These are phyloP conservation scores for Erebia ligea DNA, from an alignment of 2,888 invertebrate genomes.

Conservation along the genomic window DNA sequence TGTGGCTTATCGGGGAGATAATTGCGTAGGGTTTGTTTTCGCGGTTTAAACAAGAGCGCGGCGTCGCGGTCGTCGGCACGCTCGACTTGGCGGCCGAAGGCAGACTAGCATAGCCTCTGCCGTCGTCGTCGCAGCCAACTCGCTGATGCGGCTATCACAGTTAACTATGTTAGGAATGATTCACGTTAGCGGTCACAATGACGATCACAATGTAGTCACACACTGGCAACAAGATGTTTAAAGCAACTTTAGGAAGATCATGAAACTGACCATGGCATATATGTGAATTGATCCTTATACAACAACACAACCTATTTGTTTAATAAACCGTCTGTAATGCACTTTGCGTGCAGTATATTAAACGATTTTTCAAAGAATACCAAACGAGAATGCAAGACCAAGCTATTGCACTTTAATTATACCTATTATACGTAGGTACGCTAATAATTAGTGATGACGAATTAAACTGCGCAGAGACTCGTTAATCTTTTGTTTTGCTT, in stretches of 20 bases:
- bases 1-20: conserved; percentile 77
- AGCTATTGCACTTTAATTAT: conserved; percentile 32
- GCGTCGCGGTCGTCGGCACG: conserved; percentile 50
- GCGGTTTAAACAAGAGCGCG: conserved; percentile 51
- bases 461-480: conserved; percentile 30
- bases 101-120: conserved; percentile 61
- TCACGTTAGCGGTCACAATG: conserved; percentile 14
- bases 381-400: conserved; percentile 29
- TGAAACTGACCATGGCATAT: not conserved
- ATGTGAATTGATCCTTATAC: not conserved
- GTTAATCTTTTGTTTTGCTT: conserved; percentile 21
- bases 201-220: conserved; percentile 2
- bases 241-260: not conserved
- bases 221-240: not conserved
- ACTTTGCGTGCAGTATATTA: conserved; percentile 24
- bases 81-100: conserved; percentile 62
- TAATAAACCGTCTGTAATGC: conserved; percentile 18
- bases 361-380: conserved; percentile 30
- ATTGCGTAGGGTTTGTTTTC: conserved; percentile 73
- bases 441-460: conserved; percentile 36
- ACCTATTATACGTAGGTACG: conserved; percentile 21
- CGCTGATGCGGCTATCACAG: conserved; percentile 42
- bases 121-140: conserved; percentile 32
- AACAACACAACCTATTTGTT: not conserved
- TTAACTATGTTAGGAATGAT: conserved; percentile 25